Evolutionary conservation across 2,797 vertebrate species (phyloP).

Genomic region (Cirrhinus mrigala): DNA sequence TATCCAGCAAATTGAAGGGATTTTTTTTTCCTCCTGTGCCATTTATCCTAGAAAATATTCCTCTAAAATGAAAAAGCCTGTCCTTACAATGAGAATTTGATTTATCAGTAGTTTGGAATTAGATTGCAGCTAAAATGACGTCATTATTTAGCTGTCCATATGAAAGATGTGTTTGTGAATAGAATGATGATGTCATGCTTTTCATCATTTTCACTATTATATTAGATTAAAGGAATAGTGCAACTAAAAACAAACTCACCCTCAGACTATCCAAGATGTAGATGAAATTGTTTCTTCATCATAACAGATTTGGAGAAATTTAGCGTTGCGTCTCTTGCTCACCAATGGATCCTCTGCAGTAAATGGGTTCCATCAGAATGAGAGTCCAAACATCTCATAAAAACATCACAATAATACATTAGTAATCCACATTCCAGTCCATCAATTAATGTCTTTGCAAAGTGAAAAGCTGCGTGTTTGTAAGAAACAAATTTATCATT

Average conservation of each 20-base stretch:
- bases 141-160: constrained; percentile 17
- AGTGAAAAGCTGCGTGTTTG: not conserved
- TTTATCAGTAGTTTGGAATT: not conserved
- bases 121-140: constrained; percentile 10
- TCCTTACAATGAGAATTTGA: not conserved
- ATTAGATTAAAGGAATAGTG: not conserved
- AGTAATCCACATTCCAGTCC: not conserved
- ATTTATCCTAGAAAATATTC: constrained; percentile 31
- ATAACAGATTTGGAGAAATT: not conserved
- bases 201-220: not conserved
- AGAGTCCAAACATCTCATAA: not conserved
- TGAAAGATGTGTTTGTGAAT: not conserved
- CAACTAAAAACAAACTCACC: not conserved
- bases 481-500: not conserved
- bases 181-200: not conserved
- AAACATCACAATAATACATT: not conserved
- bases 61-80: constrained; percentile 4
- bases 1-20: constrained; percentile 16
- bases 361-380: not conserved
- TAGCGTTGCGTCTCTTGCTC: not conserved
- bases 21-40: not conserved
- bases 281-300: not conserved
- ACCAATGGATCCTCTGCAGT: not conserved
- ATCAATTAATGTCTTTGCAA: not conserved
- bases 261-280: not conserved